These are phyloP conservation scores for Bothrops jararaca DNA, from an alignment of 2,113 vertebrate species.

Conservation along the genomic window DNA sequence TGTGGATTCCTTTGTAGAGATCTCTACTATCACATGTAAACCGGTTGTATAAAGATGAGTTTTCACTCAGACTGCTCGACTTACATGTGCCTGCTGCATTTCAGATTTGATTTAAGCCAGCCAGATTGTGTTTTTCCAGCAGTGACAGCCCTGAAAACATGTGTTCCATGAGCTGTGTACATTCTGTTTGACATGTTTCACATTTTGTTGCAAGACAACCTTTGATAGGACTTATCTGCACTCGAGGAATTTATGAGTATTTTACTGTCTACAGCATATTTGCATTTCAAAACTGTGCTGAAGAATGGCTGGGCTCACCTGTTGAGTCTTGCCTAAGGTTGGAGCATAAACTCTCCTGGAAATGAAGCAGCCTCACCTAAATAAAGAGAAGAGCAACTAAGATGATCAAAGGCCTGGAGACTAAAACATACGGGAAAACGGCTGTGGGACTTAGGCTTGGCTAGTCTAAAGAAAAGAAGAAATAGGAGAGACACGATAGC, in stretches of 20 bases:
- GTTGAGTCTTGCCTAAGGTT: constrained; percentile 64
- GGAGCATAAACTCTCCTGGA: constrained; percentile 60
- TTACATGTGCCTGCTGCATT: not conserved
- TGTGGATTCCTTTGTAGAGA: not conserved
- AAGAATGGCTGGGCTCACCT: constrained; percentile 62
- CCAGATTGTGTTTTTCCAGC: constrained; percentile 33
- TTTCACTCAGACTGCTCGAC: not conserved
- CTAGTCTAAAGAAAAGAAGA: no score
- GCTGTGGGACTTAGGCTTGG: no score
- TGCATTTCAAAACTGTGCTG: constrained; percentile 62
- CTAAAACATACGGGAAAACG: no score
- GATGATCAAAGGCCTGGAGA: no score
- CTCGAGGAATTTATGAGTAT: constrained; percentile 66
- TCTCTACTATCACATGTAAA: not conserved
- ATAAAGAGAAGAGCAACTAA: no score
- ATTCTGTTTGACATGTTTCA: constrained; percentile 53
- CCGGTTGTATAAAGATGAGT: not conserved
- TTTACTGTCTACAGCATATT: constrained; percentile 65
- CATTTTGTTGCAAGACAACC: constrained; percentile 43
- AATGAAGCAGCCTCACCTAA: constrained; percentile 27
- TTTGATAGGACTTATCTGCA: constrained; percentile 65
- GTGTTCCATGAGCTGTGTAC: constrained; percentile 27
- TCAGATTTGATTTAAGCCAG: constrained; percentile 2
- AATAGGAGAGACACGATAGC: no score
- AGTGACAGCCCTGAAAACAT: constrained; percentile 13